Evolutionary conservation across 2,888 invertebrate species (phyloP), one percentile per base, ranked within the genome.

Genomic region (Plebejus melissa): DNA sequence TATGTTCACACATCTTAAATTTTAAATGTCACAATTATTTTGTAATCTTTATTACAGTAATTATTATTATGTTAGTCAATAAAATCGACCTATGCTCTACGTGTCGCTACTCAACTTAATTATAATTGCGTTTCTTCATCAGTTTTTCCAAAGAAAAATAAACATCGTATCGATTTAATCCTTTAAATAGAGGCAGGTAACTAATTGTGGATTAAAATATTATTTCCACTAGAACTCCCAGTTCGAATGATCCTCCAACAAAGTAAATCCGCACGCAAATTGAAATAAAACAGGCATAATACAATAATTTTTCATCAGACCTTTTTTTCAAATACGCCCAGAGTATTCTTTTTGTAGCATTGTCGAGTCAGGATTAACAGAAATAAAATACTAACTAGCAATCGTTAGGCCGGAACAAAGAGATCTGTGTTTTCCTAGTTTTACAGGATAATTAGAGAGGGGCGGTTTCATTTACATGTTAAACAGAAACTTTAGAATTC

Each of bases 401-500:
- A 72, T 72, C 50, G 72, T 54, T 22, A 72, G 46, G 32, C 54
- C 5, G 16, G 72, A 50, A 75, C 75, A 72, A 75, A 75, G 71
- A 71, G 58, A 60, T 75, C 71, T 69, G 70, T 75, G 54, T 75
- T 75, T 58, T 75, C 70, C 71, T 70, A 75, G 70, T 75, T 70
- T 71, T 71, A 75, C 75, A 71, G 28, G 75, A 71, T 75, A 75
- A 75, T 75, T 75, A 75, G 70, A 71, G 71, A 75, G 71, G 38
- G 75, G 69, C 58, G 70, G 75, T 75, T 75, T 71, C 60, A 60
- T 75, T 75, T 75, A 70, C 75, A 57, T 46, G 41, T 71, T 70
- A 71, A 71, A 75, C 71, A 71, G 75, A 57, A 75, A 75, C 71
- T 70, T 75, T 75, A 57, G 38, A 75, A 71, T 58, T 71, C 71